Evolutionary conservation across 2,113 vertebrate species (phyloP).

Genomic region (Upupa epops): DNA sequence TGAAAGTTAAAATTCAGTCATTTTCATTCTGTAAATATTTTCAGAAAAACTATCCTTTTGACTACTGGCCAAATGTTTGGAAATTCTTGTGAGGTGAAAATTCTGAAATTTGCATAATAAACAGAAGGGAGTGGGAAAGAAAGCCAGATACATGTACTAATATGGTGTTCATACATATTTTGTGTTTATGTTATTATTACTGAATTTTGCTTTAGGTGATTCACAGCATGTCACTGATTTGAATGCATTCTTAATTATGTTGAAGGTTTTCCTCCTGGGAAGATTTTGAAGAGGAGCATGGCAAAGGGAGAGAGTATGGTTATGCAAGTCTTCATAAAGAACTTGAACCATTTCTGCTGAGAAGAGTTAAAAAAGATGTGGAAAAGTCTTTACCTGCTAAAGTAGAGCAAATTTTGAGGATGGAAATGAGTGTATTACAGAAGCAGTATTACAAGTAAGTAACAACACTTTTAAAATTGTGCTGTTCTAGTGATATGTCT

Average conservation of each 20-base stretch:
- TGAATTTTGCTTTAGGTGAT: background rate
- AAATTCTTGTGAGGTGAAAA: background rate
- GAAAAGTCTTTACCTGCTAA: slow-evolving; percentile 98
- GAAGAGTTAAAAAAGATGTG: slow-evolving; percentile 97
- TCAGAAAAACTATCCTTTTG: background rate
- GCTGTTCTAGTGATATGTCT: background rate
- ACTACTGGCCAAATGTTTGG: background rate
- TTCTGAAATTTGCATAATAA: background rate
- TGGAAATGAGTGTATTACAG: slow-evolving; percentile 98
- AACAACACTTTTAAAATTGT: background rate
- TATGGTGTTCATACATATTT: background rate
- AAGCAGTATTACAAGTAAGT: slow-evolving; percentile 99
- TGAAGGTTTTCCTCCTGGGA: slow-evolving; percentile 97
- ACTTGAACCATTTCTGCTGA: slow-evolving; percentile 94
- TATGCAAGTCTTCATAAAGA: slow-evolving; percentile 98
- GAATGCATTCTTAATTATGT: background rate
- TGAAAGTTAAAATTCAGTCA: background rate
- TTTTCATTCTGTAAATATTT: background rate
- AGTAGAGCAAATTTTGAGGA: slow-evolving; percentile 95
- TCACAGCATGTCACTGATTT: background rate
- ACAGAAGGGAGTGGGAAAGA: background rate
- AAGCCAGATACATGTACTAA: background rate
- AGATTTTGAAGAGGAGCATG: slow-evolving; percentile 96
- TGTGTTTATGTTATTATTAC: background rate
- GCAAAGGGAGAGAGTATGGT: slow-evolving; percentile 94